Base-by-base conservation (phyloP, 2,888 invertebrate species). In the Cosmopolites sordidus region DNA sequence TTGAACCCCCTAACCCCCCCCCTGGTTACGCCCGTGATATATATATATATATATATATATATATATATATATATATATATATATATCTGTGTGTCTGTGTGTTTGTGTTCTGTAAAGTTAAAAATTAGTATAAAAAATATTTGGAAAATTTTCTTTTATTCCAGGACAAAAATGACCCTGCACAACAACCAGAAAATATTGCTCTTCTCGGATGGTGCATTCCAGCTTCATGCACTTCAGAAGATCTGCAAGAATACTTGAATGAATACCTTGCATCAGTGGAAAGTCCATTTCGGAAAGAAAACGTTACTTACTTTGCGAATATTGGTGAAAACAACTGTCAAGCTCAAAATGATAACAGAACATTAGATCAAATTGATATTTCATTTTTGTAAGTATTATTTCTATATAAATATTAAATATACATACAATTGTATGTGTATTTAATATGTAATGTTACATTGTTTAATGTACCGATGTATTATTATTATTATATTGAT, bases 231-330 rank as follows among this genome's bases (percentile, higher is more conserved):
- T 68, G 68, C 49, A 60, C 63, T 16, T 59, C 63, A 16, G 29
- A 43, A 30, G 65, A 67, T 48, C 54, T 67, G 4, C 58, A 66
- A 53, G 56, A 51, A 12, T 54, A 63, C 30, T 51, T 68, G 6
- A 63, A 66, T 16, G 47, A 52, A 12, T 64, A 67, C 43, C 40
- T 66, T 12, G 38, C 58, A 16, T 51, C 54, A 1, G 55, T 61
- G 1, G 65, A 65, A 51, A 66, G 67, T 50, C 75, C 73, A 1
- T 59, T 71, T 15, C 56, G 61, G 66, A 46, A 57, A 43, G 33
- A 60, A 9, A 67, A 66, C 52, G 63, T 66, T 6, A 58, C 61
- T 11, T 66, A 63, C 46, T 29, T 50, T n/a, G 51, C 65, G 1
- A 15, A 54, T 6, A 51, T 66, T 4, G 55, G 48, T 3, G 64